Conservation (phyloP, 2,888 invertebrate species). For the Sthenelais limicola region DNA sequence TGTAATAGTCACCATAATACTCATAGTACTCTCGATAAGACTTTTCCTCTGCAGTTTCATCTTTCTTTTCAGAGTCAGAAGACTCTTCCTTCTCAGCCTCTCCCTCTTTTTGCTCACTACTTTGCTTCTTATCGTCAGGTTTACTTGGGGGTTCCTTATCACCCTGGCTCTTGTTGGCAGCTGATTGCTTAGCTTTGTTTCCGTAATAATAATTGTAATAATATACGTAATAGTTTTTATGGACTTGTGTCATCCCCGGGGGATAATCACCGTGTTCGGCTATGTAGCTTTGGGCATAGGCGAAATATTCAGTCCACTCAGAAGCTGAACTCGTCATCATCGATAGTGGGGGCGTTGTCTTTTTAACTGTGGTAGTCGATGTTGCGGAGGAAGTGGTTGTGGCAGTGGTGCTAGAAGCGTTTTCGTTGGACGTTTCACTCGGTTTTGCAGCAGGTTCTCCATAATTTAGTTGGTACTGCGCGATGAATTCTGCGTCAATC, state of each 20-base stretch:
- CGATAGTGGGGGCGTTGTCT: slow-evolving; percentile 23
- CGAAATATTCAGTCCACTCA: slow-evolving; percentile 25
- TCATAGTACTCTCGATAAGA: slow-evolving; percentile 30
- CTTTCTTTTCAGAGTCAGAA: slow-evolving; percentile 6
- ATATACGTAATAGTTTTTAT: slow-evolving; percentile 56
- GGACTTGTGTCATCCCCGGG: slow-evolving; percentile 1
- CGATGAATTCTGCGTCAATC: slow-evolving; percentile 96
- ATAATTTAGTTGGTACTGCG: slow-evolving; percentile 95
- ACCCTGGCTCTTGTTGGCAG: neutral
- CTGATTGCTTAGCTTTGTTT: slow-evolving; percentile 27
- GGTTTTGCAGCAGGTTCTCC: slow-evolving; percentile 57
- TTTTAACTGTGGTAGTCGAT: too few relatives aligned
- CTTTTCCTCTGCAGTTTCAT: slow-evolving; percentile 31
- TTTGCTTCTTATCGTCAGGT: neutral
- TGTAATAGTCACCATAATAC: slow-evolving; percentile 14
- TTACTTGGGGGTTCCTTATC: neutral
- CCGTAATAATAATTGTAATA: slow-evolving; percentile 58
- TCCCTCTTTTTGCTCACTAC: neutral
- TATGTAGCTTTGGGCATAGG: slow-evolving; percentile 5
- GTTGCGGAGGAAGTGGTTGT: slow-evolving; percentile 11
- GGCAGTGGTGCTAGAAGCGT: neutral
- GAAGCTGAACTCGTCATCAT: slow-evolving; percentile 4
- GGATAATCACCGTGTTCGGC: slow-evolving; percentile 5
- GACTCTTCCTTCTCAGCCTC: neutral
- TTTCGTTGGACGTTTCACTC: neutral